Percentiles rank a stretch among this genome's conserved stretches.
Evolutionary conservation across 2,888 invertebrate species (phyloP).

Genomic region (Alitta virens): DNA sequence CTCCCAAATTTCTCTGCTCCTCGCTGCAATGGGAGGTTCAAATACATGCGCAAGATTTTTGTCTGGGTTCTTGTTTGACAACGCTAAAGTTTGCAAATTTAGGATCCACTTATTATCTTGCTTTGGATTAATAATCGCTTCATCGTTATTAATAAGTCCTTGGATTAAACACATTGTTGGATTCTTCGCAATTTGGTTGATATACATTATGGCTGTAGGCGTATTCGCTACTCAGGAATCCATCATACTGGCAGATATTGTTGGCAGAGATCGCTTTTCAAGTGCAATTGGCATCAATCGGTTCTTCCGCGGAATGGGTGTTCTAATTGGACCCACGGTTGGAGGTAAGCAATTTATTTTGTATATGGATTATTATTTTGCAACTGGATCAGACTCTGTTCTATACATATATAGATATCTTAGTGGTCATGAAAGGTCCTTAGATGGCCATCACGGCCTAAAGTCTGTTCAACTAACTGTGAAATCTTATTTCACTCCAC

Average conservation of each 20-base stretch:
- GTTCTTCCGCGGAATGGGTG: conserved; percentile 6
- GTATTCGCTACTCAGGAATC: conserved; percentile 2
- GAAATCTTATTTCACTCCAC: no score
- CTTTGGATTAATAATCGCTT: neutral
- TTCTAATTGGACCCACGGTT: conserved; percentile 4
- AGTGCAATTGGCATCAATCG: conserved; percentile 10
- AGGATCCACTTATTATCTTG: neutral
- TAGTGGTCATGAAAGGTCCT: no score
- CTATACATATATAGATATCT: no score
- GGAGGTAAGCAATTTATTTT: no score
- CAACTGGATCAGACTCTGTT: no score
- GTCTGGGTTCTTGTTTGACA: conserved; percentile 7
- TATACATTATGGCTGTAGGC: neutral
- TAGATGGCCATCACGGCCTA: no score
- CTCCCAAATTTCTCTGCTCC: neutral
- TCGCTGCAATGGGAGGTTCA: neutral
- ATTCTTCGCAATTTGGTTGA: neutral
- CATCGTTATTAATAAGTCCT: neutral
- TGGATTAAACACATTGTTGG: neutral
- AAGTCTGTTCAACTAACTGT: no score
- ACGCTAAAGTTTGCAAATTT: neutral
- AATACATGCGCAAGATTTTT: neutral
- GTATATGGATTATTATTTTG: no score
- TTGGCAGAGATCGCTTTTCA: neutral
- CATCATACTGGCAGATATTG: neutral